Conservation (phyloP, 2,888 invertebrate species). For the Sarcophaga rosellei region DNA sequence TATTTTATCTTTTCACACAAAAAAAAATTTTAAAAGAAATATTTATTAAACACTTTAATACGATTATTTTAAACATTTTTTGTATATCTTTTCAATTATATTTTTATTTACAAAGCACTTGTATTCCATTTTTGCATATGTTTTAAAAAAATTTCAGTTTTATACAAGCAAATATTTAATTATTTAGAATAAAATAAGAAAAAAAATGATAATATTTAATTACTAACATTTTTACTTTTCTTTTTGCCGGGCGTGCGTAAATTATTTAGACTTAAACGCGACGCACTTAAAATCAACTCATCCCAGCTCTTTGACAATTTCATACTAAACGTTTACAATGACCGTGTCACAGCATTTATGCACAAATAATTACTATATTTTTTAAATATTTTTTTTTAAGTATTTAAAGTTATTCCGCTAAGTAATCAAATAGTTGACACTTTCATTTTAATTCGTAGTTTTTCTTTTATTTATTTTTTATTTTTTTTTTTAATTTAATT, state of each 20-base stretch:
- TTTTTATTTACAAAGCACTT: constrained; percentile 20
- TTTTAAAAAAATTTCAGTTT: background rate
- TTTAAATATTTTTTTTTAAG: background rate
- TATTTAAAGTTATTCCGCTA: constrained; percentile 9
- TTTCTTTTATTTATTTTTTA: constrained; percentile 28
- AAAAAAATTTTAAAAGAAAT: background rate
- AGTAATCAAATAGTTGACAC: constrained; percentile 48
- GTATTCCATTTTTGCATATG: background rate
- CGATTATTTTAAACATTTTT: background rate
- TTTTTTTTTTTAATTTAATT: constrained; percentile 1
- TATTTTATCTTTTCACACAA: background rate
- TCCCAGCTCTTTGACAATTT: constrained; percentile 81
- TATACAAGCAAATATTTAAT: background rate
- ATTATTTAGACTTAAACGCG: constrained; percentile 79
- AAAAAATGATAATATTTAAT: background rate
- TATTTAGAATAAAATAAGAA: background rate
- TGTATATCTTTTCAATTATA: constrained; percentile 3
- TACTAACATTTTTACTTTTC: constrained; percentile 80
- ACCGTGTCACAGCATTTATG: constrained; percentile 64
- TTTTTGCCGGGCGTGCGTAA: constrained; percentile 77
- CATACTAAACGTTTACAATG: constrained; percentile 74
- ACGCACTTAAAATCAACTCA: constrained; percentile 81
- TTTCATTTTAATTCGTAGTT: constrained; percentile 37
- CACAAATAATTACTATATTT: constrained; percentile 37
- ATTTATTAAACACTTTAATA: background rate